A percentile compares a stretch with the other conserved stretches of the same genome.
phyloP scores from a whole-genome alignment of 1,140 invertebrate species.

The Drosophila jambulina region DNA sequence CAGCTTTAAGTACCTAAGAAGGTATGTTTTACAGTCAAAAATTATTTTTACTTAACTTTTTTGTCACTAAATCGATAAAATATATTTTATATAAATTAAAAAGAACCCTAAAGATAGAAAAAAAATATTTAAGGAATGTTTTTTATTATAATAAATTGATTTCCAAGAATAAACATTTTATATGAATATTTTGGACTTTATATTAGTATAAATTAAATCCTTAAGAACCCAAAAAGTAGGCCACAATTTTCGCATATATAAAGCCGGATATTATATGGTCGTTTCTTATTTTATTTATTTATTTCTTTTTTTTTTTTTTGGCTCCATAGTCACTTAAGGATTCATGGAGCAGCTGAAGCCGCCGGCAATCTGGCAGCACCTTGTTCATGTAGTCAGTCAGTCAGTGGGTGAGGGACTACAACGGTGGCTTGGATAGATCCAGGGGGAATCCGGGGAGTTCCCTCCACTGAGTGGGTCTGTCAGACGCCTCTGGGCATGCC shows the following conservation, averaged over 20 bases:
- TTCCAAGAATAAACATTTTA: background rate
- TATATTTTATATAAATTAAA: background rate
- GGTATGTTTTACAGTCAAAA: background rate
- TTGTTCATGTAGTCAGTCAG: conserved; percentile 56
- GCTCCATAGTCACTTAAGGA: conserved; percentile 62
- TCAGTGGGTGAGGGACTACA: conserved; percentile 18
- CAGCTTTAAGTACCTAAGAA: no score
- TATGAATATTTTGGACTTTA: background rate
- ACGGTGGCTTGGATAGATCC: background rate
- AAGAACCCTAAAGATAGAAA: no score
- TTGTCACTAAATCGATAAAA: background rate
- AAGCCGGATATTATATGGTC: background rate
- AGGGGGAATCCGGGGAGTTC: background rate
- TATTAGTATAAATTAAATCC: no score
- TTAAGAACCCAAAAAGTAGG: background rate
- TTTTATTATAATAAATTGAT: background rate
- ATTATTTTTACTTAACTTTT: background rate
- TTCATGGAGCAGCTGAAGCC: conserved; percentile 61
- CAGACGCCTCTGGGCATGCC: conserved; percentile 57
- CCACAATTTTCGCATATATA: background rate
- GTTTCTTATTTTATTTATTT: background rate
- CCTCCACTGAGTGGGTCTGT: conserved; percentile 28
- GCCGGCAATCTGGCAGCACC: conserved; percentile 54
- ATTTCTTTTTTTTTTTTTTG: background rate
- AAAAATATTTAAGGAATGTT: no score